Evolutionary conservation across 2,797 vertebrate species (phyloP), one percentile per base, ranked within the genome.

Genomic region (Rhinella marina): DNA sequence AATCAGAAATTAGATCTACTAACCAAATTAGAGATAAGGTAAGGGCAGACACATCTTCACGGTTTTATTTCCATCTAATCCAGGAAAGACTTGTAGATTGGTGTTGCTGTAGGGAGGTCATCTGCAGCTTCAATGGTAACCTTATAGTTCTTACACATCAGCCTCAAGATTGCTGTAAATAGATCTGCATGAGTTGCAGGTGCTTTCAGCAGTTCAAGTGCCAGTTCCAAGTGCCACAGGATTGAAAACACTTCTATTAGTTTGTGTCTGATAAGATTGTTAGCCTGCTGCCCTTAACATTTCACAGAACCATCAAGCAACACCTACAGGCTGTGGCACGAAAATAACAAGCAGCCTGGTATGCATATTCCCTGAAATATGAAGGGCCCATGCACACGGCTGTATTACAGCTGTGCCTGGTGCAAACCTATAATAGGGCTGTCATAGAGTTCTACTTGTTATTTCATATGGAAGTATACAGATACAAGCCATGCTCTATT

Each of bases 141-240:
- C 21, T 88, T 78, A 83, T 68, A 79, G 59, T 79, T 70, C 52
- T 48, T 27, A 64, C n/a, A 88, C 62, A 88, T 80, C n/a, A 48
- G 52, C 62, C 75, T 72, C 32, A 59, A 23, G 62, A 77, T 79
- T 21, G 72, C 82, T 88, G 87, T 72, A 84, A 88, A 84, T 88
- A 88, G 87, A 84, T 64, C 68, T 61, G 73, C 81, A 77, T 61
- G 75, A 62, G 61, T 32, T 72, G 75, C 82, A 88, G 86, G 61
- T 88, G 79, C 61, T 56, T 57, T 41, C 73, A 68, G 52, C 80
- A 66, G 81, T n/a, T 17, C 25, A 61, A 54, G 23, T 78, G 81
- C 11, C 68, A 25, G 27, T 54, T 17, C 61, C 50, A 77, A 62
- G 75, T 68, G 84, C 79, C 75, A 54, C 48, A 32, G 32, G 72